Evolutionary conservation across 1,140 invertebrate species (phyloP).

Genomic region (Harpegnathos saltator): DNA sequence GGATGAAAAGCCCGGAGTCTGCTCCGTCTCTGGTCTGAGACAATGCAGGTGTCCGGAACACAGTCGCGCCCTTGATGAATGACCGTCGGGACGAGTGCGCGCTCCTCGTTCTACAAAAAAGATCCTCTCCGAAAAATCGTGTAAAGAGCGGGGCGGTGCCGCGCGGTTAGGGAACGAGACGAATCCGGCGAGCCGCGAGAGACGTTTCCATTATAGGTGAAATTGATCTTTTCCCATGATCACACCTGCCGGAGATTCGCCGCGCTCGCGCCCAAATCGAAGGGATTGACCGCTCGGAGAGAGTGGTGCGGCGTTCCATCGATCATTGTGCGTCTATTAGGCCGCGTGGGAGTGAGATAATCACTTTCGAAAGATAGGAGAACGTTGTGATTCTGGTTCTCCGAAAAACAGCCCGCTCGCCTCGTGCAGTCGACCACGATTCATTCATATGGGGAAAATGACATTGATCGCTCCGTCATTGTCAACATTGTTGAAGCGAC

Average conservation of each 20-base stretch:
- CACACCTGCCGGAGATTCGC: slow-evolving; percentile 59
- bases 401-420: neutral
- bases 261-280: slow-evolving; percentile 26
- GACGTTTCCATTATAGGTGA: slow-evolving; percentile 68
- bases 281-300: slow-evolving; percentile 40
- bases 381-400: slow-evolving; percentile 5
- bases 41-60: slow-evolving; percentile 71
- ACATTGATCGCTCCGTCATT: too few species aligned
- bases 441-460: slow-evolving; percentile 19
- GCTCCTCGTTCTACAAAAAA: slow-evolving; percentile 43
- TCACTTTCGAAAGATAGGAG: slow-evolving; percentile 35
- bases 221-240: slow-evolving; percentile 65
- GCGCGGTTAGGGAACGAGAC: slow-evolving; percentile 59
- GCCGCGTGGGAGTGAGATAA: slow-evolving; percentile 53
- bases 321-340: slow-evolving; percentile 57
- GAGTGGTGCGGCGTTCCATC: slow-evolving; percentile 28
- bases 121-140: slow-evolving; percentile 65
- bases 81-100: slow-evolving; percentile 21
- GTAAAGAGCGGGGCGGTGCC: slow-evolving; percentile 67
- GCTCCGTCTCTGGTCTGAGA: slow-evolving; percentile 72
- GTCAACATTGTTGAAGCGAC: neutral
- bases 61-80: slow-evolving; percentile 64
- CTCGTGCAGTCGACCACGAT: neutral
- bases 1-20: slow-evolving; percentile 53
- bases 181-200: slow-evolving; percentile 27